Evolutionary conservation across 2,797 vertebrate genomes (phyloP).

Genomic region (Atherinosoma microstoma): DNA sequence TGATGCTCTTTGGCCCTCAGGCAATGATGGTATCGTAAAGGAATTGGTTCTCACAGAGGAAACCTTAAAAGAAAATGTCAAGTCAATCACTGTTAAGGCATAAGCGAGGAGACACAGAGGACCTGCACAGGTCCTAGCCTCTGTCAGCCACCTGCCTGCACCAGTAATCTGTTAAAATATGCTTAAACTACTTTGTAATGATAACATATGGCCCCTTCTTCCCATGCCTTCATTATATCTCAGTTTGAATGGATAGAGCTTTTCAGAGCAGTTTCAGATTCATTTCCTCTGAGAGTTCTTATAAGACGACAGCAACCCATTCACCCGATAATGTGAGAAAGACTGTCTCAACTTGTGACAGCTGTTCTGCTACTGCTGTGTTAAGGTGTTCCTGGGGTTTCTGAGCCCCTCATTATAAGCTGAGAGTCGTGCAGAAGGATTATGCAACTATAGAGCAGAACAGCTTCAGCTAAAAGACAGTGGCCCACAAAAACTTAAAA

Average conservation of each 20-base stretch:
- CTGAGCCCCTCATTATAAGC: slow-evolving; percentile 35
- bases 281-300: slow-evolving; percentile 41
- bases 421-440: slow-evolving; percentile 25
- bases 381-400: slow-evolving; percentile 21
- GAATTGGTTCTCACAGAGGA: slow-evolving; percentile 53
- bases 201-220: slow-evolving; percentile 45
- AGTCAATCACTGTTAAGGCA: slow-evolving; percentile 46
- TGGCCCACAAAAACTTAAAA: background rate
- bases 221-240: slow-evolving; percentile 44
- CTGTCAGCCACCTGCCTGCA: slow-evolving; percentile 24
- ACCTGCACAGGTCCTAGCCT: slow-evolving; percentile 4
- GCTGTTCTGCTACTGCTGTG: background rate
- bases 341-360: slow-evolving; percentile 15
- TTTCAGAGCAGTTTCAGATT: slow-evolving; percentile 23
- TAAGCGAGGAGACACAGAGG: slow-evolving; percentile 31
- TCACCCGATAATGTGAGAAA: slow-evolving; percentile 31
- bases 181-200: slow-evolving; percentile 42
- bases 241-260: slow-evolving; percentile 44
- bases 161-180: slow-evolving; percentile 17
- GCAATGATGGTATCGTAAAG: slow-evolving; percentile 33
- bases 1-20: slow-evolving; percentile 41
- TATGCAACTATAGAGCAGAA: slow-evolving; percentile 52
- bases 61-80: slow-evolving; percentile 44
- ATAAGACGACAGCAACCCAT: slow-evolving; percentile 30
- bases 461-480: slow-evolving; percentile 39